Conservation (phyloP, 2,113 vertebrate species). For the Clinocottus analis region DNA sequence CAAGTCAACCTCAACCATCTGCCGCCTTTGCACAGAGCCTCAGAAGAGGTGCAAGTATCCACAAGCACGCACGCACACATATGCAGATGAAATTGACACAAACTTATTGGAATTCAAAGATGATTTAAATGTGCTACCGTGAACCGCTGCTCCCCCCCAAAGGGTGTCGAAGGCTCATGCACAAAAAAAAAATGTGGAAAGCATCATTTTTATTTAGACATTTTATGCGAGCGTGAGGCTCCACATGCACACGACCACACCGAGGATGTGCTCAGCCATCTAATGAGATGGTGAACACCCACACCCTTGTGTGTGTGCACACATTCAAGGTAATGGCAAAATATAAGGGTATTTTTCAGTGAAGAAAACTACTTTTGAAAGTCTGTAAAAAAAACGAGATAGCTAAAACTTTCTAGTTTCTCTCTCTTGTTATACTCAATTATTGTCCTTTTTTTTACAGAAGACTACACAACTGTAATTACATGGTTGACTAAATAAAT, state of each 20-base stretch:
- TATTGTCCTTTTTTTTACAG: conserved; percentile 27
- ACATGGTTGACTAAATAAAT: conserved; percentile 62
- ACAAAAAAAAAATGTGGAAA: conserved; percentile 17
- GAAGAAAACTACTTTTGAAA: conserved; percentile 13
- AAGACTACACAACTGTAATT: conserved; percentile 54
- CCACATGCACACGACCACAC: not conserved
- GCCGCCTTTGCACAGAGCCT: conserved; percentile 68
- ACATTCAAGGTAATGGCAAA: conserved; percentile 4
- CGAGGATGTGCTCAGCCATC: conserved; percentile 12
- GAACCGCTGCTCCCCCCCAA: not conserved
- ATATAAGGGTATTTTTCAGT: conserved; percentile 2
- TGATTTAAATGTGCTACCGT: conserved; percentile 4
- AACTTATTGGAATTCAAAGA: conserved; percentile 9
- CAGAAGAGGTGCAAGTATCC: conserved; percentile 72
- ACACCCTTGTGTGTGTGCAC: conserved; percentile 4
- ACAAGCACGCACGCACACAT: conserved; percentile 6
- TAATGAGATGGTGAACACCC: conserved; percentile 32
- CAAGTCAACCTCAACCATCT: conserved; percentile 83
- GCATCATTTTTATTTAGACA: conserved; percentile 1
- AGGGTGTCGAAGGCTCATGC: not conserved
- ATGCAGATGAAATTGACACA: conserved; percentile 6
- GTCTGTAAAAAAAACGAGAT: not conserved
- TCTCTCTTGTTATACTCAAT: conserved; percentile 38
- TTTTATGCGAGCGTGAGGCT: not conserved
- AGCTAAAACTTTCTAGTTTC: not conserved